phyloP scores from a whole-genome alignment of 2,888 invertebrate genomes.

The Orthosia cruda region DNA sequence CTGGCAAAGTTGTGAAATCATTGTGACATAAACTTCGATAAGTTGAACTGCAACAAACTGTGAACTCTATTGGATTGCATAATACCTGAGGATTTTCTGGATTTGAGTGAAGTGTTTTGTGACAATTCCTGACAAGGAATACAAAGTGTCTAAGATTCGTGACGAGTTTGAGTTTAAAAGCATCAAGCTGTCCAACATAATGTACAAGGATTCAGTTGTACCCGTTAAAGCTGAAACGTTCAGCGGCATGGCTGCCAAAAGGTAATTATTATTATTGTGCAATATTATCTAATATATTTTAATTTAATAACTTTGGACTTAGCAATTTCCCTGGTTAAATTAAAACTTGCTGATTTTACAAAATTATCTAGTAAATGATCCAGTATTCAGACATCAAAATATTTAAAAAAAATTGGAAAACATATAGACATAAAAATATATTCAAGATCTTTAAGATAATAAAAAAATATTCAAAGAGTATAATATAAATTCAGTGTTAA shows the following conservation, averaged over 20 bases:
- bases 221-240: conserved; percentile 88
- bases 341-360: conserved; percentile 15
- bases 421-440: too few species aligned
- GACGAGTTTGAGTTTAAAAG: conserved; percentile 82
- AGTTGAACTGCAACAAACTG: conserved; percentile 69
- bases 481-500: not conserved
- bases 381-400: too few species aligned
- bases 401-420: too few species aligned
- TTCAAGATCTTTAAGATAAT: too few species aligned
- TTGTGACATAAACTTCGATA: conserved; percentile 86
- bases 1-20: conserved; percentile 85
- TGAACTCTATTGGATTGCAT: conserved; percentile 75
- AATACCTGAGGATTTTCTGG: conserved; percentile 68
- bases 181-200: conserved; percentile 81
- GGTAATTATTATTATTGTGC: conserved; percentile 79
- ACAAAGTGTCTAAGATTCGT: conserved; percentile 76
- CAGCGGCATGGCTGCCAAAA: conserved; percentile 89
- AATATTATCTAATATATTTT: conserved; percentile 35
- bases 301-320: not conserved
- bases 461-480: not conserved
- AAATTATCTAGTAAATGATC: not conserved
- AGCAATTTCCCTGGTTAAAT: not conserved
- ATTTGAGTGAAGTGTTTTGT: conserved; percentile 77
- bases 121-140: conserved; percentile 72
- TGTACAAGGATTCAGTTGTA: conserved; percentile 89